Conservation (phyloP, 2,797 vertebrate genomes). For the Phrynocephalus vlangalii region DNA sequence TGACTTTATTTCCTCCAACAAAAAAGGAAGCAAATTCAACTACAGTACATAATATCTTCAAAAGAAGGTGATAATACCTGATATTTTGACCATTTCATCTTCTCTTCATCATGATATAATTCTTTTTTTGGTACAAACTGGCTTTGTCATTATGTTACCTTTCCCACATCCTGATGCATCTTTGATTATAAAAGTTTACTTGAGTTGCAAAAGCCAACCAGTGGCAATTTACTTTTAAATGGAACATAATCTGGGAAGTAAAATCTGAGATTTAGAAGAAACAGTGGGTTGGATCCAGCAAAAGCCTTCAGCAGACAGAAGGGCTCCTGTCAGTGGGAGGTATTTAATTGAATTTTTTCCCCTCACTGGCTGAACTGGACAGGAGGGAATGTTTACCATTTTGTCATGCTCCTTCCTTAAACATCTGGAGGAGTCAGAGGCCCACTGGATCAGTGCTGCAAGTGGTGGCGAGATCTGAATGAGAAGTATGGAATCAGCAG, state of each 20-base stretch:
- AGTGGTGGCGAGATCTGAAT: not conserved
- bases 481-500: not conserved
- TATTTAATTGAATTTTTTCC: not conserved
- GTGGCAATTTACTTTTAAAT: not conserved
- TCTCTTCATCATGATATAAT: not conserved
- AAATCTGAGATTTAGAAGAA: not conserved
- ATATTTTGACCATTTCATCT: not conserved
- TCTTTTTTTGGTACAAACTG: not conserved
- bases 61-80: not conserved
- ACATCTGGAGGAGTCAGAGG: not conserved
- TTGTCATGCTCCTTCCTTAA: not conserved
- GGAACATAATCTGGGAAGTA: not conserved
- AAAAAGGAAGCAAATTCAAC: not conserved
- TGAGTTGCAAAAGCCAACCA: not conserved
- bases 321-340: not conserved
- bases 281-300: not conserved
- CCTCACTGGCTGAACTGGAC: not conserved
- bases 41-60: not conserved
- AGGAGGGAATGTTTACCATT: not conserved
- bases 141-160: not conserved
- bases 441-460: not conserved
- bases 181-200: not conserved
- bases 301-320: not conserved
- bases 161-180: not conserved
- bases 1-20: no score